Base-by-base conservation (phyloP, 2,113 vertebrate genomes). In the Spermophilus dauricus region DNA sequence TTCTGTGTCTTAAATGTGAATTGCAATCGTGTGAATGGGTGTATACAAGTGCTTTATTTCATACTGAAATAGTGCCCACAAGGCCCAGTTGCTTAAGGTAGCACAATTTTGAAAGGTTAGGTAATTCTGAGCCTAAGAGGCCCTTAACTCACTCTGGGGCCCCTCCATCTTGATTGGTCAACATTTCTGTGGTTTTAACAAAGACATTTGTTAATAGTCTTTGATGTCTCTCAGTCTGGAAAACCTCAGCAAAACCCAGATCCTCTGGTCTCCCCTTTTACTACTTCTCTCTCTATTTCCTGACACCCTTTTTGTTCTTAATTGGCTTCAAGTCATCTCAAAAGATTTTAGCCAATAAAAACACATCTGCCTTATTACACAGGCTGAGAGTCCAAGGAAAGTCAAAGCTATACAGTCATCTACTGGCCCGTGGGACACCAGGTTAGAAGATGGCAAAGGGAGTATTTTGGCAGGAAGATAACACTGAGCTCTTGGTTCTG, bases 111-210 rank as follows among this genome's bases (percentile, higher is more conserved):
- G 70, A 83, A 86, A 87, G 45, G 48, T 51, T 65, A 91, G 28
- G 7, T 83, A 45, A 39, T 26, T 90, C 70, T 45, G 63, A 80
- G 63, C 12, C 34, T 53, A 65, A 63, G 69, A 82, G 32, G 45
- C 2, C 30, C 53, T 67, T 42, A 94, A 91, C 58, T 97, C 69
- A 86, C 82, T 69, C 61, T 89, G 85, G 16, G 42, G 39, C 37
- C 76, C 42, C 58, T 85, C 24, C 1, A 4, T 65, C 76, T 96
- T 95, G 82, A 69, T 85, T 72, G n/a, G 56, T 58, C 82, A 91
- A 92, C 86, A 45, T 93, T 85, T 80, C 82, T 95, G 75, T 86
- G 93, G 93, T 93, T 95, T 88, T 97, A 94, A 94, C 85, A 94
- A 95, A 91, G 91, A 17, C n/a, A 2, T 67, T 76, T 82, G 76